These are phyloP conservation scores for Pseudorhiza aurosa DNA, from an alignment of 30 jellyfish, hydroid and myxozoan species.

Conservation along the genomic window DNA sequence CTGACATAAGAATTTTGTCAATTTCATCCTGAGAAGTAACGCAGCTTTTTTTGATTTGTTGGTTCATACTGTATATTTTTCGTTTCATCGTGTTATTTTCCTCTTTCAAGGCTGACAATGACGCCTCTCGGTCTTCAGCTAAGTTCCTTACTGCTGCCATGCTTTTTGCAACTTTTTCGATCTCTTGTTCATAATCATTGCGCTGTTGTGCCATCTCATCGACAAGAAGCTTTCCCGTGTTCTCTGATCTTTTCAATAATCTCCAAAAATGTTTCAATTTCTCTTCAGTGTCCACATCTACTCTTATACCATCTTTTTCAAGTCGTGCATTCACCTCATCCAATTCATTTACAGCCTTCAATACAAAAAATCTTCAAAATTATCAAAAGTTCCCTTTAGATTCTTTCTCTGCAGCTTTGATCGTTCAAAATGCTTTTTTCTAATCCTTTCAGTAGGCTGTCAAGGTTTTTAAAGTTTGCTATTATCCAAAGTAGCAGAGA, in stretches of 20 bases:
- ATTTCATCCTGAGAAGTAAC: not conserved
- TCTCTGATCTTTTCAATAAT: not conserved
- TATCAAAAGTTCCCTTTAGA: too few relatives aligned
- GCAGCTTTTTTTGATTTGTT: not conserved
- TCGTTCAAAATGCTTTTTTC: too few relatives aligned
- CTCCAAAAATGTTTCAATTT: not conserved
- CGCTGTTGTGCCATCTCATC: not conserved
- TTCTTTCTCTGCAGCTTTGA: too few relatives aligned
- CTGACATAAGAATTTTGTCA: conserved; percentile 7
- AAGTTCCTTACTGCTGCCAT: conserved; percentile 16
- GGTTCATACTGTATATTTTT: not conserved
- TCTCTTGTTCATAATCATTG: conserved; percentile 1
- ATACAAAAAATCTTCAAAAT: too few relatives aligned
- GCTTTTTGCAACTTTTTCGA: conserved; percentile 14
- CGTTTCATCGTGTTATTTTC: not conserved
- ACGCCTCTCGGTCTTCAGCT: conserved; percentile 3
- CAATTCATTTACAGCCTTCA: not conserved
- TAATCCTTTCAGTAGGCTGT: too few relatives aligned
- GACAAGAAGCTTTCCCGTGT: not conserved
- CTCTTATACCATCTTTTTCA: not conserved
- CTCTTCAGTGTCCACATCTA: not conserved
- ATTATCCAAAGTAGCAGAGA: too few relatives aligned
- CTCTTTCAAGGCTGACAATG: not conserved
- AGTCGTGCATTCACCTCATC: not conserved
- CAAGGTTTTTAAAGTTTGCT: too few relatives aligned